Percentiles rank a stretch among this genome's conserved stretches.
phyloP scores from a whole-genome alignment of 2,888 invertebrate genomes.

The Drosophila quinaria region DNA sequence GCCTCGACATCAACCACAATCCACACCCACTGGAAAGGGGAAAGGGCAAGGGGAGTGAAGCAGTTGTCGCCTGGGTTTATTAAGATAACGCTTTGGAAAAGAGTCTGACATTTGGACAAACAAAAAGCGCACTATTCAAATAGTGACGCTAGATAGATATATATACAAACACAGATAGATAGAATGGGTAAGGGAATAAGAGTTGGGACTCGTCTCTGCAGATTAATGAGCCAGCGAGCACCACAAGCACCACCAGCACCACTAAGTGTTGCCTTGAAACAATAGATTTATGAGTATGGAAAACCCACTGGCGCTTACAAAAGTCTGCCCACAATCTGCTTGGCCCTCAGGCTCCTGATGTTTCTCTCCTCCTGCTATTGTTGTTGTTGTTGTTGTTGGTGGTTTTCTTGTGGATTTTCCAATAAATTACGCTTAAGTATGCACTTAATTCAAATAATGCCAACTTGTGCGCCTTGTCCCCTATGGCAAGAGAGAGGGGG shows the following conservation, averaged over 20 bases:
- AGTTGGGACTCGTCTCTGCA: constrained; percentile 32
- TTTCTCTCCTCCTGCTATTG: not conserved
- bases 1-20: constrained; percentile 12
- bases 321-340: constrained; percentile 43
- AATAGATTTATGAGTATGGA: constrained; percentile 68
- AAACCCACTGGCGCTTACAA: constrained; percentile 49
- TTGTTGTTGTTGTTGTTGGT: constrained; percentile 10
- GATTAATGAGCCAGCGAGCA: constrained; percentile 67
- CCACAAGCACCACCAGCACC: constrained; percentile 9
- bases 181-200: constrained; percentile 42
- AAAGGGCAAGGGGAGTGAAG: not conserved
- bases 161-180: constrained; percentile 13
- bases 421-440: constrained; percentile 81
- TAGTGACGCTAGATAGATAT: constrained; percentile 46
- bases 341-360: constrained; percentile 25
- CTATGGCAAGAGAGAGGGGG: constrained; percentile 8
- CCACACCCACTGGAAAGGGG: constrained; percentile 7
- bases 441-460: constrained; percentile 80
- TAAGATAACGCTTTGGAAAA: constrained; percentile 70
- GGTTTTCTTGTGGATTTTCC: constrained; percentile 76
- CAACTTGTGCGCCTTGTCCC: constrained; percentile 52
- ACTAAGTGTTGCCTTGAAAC: constrained; percentile 60
- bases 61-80: constrained; percentile 44
- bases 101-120: constrained; percentile 68
- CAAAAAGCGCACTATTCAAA: constrained; percentile 71